These are phyloP conservation scores for Taenioides sp. DNA, from an alignment of 2,797 vertebrate genomes.

Conservation along the genomic window DNA sequence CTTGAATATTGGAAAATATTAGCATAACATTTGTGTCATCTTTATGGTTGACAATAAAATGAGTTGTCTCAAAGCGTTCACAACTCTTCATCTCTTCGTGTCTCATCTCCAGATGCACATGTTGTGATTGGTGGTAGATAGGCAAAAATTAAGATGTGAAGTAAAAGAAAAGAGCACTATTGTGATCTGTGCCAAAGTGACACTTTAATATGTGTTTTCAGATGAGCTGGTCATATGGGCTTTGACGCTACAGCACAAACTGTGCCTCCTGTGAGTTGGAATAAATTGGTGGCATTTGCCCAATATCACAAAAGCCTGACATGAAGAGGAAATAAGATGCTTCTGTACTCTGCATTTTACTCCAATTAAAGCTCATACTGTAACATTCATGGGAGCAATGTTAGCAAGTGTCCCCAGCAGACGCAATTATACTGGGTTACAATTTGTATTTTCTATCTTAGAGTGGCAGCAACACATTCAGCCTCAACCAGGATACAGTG, in stretches of 20 bases:
- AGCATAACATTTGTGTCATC: not conserved
- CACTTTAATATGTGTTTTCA: constrained; percentile 46
- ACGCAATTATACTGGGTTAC: constrained; percentile 49
- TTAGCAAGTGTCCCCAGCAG: constrained; percentile 45
- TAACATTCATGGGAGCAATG: constrained; percentile 18
- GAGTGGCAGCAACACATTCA: constrained; percentile 29
- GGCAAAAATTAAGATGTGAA: too few species aligned
- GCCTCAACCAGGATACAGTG: constrained; percentile 36
- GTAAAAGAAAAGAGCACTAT: constrained; percentile 25
- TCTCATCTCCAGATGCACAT: not conserved
- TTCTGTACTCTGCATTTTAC: constrained; percentile 12
- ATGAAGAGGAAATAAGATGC: constrained; percentile 41
- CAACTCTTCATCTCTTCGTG: not conserved
- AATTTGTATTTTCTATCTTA: constrained; percentile 26
- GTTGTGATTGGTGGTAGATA: not conserved
- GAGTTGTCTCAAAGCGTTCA: not conserved
- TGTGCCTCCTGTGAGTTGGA: constrained; percentile 28
- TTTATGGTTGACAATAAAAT: not conserved
- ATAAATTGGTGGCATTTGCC: constrained; percentile 39
- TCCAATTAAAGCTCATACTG: constrained; percentile 24
- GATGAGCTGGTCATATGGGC: constrained; percentile 35
- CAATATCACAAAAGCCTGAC: constrained; percentile 38
- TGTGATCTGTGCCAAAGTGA: constrained; percentile 27
- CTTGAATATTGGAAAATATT: not conserved
- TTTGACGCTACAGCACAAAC: constrained; percentile 6